Evolutionary conservation across 2,797 vertebrate species (phyloP).

Genomic region (Malacoctenus gilli): DNA sequence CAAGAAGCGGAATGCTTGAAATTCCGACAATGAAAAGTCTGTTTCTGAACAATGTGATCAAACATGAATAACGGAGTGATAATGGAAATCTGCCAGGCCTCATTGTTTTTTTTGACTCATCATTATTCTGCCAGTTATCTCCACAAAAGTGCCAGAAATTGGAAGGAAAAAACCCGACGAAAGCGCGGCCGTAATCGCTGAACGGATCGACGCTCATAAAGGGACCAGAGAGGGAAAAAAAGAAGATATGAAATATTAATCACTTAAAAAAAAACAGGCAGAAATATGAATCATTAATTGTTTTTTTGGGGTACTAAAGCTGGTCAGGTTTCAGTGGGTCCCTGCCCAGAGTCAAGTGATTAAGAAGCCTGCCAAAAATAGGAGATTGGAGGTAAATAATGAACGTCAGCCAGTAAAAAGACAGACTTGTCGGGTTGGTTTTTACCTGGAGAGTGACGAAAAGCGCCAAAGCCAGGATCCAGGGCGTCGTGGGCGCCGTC

Average conservation of each 20-base stretch:
- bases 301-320: constrained; percentile 5
- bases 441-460: constrained; percentile 72
- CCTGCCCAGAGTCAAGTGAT: constrained; percentile 37
- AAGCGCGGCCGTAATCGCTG: too few species aligned
- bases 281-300: constrained; percentile 7
- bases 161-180: too few species aligned
- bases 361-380: constrained; percentile 44
- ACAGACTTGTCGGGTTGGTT: not conserved
- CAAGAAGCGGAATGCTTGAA: too few species aligned
- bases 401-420: constrained; percentile 5
- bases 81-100: too few species aligned
- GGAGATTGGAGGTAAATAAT: constrained; percentile 51
- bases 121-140: too few species aligned
- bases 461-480: constrained; percentile 69
- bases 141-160: too few species aligned
- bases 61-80: too few species aligned
- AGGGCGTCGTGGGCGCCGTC: constrained; percentile 47
- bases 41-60: too few species aligned
- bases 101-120: too few species aligned
- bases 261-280: not conserved
- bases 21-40: too few species aligned
- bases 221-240: not conserved
- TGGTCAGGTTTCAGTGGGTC: constrained; percentile 21
- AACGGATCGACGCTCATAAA: not conserved
- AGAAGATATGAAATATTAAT: constrained; percentile 16